These are phyloP conservation scores for Pseudopodoces humilis DNA, from an alignment of 2,113 vertebrate species.

Conservation along the genomic window DNA sequence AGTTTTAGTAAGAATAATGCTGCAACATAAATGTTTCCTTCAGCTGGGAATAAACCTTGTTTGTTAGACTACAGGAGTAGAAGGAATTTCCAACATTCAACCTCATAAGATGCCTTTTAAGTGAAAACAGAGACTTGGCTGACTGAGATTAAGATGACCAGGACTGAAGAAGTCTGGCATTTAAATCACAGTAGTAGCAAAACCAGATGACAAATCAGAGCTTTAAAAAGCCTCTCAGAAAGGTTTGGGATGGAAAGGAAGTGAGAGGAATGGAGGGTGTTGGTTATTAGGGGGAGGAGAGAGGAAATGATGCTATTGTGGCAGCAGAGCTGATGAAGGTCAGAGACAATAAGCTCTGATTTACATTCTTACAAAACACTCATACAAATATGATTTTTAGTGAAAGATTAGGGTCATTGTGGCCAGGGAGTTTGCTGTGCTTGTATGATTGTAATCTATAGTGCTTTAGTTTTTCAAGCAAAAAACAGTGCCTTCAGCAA, in stretches of 20 bases:
- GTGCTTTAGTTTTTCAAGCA: not conserved
- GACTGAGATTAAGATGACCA: not conserved
- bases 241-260: constrained; percentile 3
- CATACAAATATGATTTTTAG: not conserved
- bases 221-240: constrained; percentile 13
- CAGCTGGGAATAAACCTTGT: not conserved
- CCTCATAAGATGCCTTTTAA: not conserved
- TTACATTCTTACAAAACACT: constrained; percentile 7
- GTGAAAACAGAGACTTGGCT: not conserved
- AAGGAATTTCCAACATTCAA: not conserved
- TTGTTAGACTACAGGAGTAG: not conserved
- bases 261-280: not conserved
- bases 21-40: not conserved
- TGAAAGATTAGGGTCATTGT: not conserved
- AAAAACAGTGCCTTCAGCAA: not conserved
- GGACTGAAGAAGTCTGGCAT: not conserved
- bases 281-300: not conserved
- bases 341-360: constrained; percentile 11
- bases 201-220: constrained; percentile 26
- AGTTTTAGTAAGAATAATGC: not conserved
- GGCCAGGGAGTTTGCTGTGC: not conserved
- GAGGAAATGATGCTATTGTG: constrained; percentile 32
- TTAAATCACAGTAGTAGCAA: not conserved
- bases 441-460: not conserved
- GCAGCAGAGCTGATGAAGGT: not conserved